Evolutionary conservation across 2,797 vertebrate genomes (phyloP), one percentile per base, ranked within the genome.

Genomic region (Amniataba percoides): DNA sequence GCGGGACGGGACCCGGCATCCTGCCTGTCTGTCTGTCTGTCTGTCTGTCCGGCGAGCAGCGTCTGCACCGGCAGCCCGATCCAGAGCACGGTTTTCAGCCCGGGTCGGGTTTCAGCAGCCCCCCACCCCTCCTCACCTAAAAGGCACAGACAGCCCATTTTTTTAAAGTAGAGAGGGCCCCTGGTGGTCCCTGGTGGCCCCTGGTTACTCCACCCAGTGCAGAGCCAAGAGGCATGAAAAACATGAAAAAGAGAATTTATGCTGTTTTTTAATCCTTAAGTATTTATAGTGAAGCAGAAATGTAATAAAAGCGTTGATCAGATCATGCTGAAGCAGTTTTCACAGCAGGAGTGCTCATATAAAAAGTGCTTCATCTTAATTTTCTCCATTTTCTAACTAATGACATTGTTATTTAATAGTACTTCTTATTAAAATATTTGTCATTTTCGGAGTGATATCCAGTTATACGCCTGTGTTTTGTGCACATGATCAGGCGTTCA

Each of bases 1-100:
- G 77, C 34, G 90, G 89, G 77, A 95, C 80, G 42, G 90, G 83
- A 87, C 84, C 89, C 96, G 96, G 97, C 77, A 59, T 87, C 73
- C 78, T 88, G 80, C 88, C 74, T 81, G 69, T 78, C 70, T 81
- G 72, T 66, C 31, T 62, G n/a, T n/a, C 78, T 88, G 80, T 88
- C 74, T 81, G 69, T 78, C 70, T 81, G 72, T 66, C 31, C 60
- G 74, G 46, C 68, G 34, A 80, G 19, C 83, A 62, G 82, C 84
- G 67, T 91, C 84, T 92, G 88, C 71, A 72, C 86, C 66, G 71
- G 78, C 18, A 75, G 80, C 61, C 57, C 46, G 80, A 84, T 62
- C 59, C 67, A 43, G 81, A 69, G 61, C 61, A 58, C 56, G 80
- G 82, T 90, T 88, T 91, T 89, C 86, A 84, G 63, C 81, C 74